Conservation (phyloP, 2,888 invertebrate genomes). For the Caradrina clavipalpis region DNA sequence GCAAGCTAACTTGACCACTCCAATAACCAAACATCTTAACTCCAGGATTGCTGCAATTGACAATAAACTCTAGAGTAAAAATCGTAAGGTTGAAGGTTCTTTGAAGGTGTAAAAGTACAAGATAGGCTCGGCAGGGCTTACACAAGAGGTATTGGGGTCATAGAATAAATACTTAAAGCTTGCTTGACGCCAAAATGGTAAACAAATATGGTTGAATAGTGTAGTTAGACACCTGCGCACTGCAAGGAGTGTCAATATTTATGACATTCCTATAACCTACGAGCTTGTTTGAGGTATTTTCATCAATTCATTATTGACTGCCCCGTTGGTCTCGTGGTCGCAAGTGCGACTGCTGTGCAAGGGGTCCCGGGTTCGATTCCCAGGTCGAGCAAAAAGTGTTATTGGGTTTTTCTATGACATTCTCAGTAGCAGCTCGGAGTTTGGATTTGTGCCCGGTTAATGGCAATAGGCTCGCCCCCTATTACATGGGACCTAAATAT, state of each 20-base stretch:
- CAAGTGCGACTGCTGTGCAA: too few relatives aligned
- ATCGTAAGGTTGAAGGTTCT: slow-evolving; percentile 6
- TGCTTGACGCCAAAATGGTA: slow-evolving; percentile 55
- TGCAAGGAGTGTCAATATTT: slow-evolving; percentile 42
- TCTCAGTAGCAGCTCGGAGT: too few relatives aligned
- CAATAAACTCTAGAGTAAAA: background rate
- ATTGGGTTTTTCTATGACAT: too few relatives aligned
- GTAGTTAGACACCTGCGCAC: slow-evolving; percentile 33
- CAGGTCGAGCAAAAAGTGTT: too few relatives aligned
- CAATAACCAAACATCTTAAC: slow-evolving; percentile 4
- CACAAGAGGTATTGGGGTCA: slow-evolving; percentile 73
- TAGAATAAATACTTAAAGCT: slow-evolving; percentile 69
- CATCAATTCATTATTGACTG: slow-evolving; percentile 18
- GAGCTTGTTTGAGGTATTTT: slow-evolving; percentile 13
- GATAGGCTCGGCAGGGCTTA: slow-evolving; percentile 55
- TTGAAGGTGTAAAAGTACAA: background rate
- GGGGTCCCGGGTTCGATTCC: too few relatives aligned
- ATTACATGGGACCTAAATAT: too few relatives aligned
- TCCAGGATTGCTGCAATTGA: background rate
- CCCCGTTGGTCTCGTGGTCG: too few relatives aligned
- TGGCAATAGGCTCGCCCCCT: too few relatives aligned
- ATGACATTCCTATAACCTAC: slow-evolving; percentile 36
- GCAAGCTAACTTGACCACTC: slow-evolving; percentile 9
- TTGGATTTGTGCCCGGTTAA: too few relatives aligned
- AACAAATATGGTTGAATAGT: slow-evolving; percentile 46